phyloP scores from a whole-genome alignment of 1,140 invertebrate genomes.

The Halyomorpha halys region DNA sequence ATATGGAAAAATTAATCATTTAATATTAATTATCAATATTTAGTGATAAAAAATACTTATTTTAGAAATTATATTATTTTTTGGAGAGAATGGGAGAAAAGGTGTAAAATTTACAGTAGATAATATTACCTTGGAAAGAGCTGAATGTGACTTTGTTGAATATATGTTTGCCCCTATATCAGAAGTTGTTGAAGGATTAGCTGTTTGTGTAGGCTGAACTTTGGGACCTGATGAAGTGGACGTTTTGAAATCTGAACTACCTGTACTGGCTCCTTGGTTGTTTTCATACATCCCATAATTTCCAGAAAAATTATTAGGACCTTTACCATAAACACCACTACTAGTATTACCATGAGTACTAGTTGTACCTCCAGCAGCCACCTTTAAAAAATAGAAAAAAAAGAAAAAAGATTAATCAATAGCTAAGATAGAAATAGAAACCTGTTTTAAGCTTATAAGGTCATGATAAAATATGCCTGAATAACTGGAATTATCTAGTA shows the following conservation, averaged over 20 bases:
- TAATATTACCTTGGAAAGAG: slow-evolving; percentile 18
- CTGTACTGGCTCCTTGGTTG: slow-evolving; percentile 3
- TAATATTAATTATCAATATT: no score
- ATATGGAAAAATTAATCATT: no score
- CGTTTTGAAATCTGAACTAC: slow-evolving; percentile 20
- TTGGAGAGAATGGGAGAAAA: no score
- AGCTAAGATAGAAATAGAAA: neutral
- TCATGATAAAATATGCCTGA: no score
- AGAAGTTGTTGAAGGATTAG: slow-evolving; percentile 20
- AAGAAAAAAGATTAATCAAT: neutral
- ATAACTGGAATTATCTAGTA: no score
- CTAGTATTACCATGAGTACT: slow-evolving; percentile 46
- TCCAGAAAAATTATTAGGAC: slow-evolving; percentile 17
- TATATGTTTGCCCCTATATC: slow-evolving; percentile 15
- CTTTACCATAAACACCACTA: slow-evolving; percentile 52
- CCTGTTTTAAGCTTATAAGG: no score
- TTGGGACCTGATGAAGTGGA: slow-evolving; percentile 15
- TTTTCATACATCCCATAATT: slow-evolving; percentile 21
- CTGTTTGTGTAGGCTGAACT: slow-evolving; percentile 6
- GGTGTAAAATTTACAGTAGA: neutral
- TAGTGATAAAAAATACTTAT: no score
- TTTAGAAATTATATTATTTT: neutral
- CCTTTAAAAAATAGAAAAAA: slow-evolving; percentile 40
- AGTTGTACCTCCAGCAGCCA: slow-evolving; percentile 44
- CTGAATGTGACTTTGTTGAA: slow-evolving; percentile 20